These are phyloP conservation scores for Acholoe squamosa DNA, from an alignment of 2,888 invertebrate genomes.

Conservation along the genomic window DNA sequence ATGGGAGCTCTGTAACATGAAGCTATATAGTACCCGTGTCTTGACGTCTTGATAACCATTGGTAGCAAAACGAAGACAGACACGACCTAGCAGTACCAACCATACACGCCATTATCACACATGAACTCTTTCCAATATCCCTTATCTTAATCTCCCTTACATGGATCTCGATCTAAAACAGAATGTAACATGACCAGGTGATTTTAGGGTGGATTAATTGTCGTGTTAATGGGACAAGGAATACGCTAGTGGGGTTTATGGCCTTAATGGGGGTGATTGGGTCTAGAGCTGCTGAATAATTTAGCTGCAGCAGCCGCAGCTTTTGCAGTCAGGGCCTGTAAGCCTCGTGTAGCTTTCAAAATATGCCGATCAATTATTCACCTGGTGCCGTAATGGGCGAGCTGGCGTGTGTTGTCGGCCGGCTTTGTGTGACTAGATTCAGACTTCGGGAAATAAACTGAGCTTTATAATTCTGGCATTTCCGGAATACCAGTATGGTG, in stretches of 20 bases:
- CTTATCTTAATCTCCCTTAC: background rate
- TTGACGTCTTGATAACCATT: background rate
- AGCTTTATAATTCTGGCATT: too few relatives aligned
- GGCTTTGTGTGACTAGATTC: background rate
- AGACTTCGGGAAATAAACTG: too few relatives aligned
- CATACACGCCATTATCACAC: background rate
- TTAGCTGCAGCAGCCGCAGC: background rate
- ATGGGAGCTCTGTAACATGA: too few relatives aligned
- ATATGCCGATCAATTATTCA: conserved; percentile 44
- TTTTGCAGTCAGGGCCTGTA: background rate
- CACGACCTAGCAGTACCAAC: background rate
- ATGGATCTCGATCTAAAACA: conserved; percentile 5
- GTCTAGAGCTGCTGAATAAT: background rate
- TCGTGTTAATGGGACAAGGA: conserved; percentile 13
- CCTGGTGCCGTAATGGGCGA: background rate
- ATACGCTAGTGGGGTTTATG: conserved; percentile 12
- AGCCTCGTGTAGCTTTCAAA: conserved; percentile 40
- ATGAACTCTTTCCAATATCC: background rate
- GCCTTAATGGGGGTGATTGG: background rate
- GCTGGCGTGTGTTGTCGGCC: background rate
- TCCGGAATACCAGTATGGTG: too few relatives aligned
- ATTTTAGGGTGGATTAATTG: conserved; percentile 4
- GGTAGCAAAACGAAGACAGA: background rate
- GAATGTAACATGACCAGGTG: background rate
- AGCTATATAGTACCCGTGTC: too few relatives aligned